Percentiles rank a stretch among this genome's conserved stretches.
Evolutionary conservation across 2,113 vertebrate species (phyloP).

Genomic region (Neodon shergylaensis): DNA sequence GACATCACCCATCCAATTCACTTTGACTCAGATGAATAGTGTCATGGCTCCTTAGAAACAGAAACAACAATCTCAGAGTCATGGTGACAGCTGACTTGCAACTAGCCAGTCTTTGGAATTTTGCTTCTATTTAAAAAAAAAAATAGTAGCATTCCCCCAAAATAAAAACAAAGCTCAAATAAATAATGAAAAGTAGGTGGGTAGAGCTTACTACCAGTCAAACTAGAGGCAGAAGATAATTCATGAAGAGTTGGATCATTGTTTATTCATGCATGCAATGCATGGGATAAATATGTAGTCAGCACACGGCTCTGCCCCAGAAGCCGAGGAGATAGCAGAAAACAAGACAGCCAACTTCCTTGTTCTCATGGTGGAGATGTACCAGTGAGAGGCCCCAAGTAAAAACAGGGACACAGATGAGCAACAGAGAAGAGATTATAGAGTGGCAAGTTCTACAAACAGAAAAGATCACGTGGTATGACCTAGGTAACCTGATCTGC

Average conservation of each 20-base stretch:
- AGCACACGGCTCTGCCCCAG: background rate
- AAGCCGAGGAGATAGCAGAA: background rate
- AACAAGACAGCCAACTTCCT: background rate
- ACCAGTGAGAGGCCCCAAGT: background rate
- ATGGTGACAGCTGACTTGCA: background rate
- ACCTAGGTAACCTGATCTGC: background rate
- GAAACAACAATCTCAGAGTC: background rate
- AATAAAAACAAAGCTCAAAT: background rate
- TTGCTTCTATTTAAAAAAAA: background rate
- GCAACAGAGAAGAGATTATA: background rate
- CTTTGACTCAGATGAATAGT: background rate
- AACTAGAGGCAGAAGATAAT: background rate
- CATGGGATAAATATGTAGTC: background rate
- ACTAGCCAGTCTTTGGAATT: background rate
- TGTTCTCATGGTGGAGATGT: background rate
- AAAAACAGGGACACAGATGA: background rate
- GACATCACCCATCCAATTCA: slow-evolving; percentile 1
- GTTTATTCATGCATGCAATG: background rate
- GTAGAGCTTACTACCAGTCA: background rate
- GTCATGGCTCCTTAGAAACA: slow-evolving; percentile 29
- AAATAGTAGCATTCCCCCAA: background rate
- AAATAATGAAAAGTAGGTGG: background rate
- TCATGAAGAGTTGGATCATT: background rate
- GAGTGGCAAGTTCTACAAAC: background rate
- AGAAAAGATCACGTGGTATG: rapidly evolving